These are phyloP conservation scores for Centropyge bicolor DNA, from an alignment of 2,797 vertebrate species.

Conservation along the genomic window DNA sequence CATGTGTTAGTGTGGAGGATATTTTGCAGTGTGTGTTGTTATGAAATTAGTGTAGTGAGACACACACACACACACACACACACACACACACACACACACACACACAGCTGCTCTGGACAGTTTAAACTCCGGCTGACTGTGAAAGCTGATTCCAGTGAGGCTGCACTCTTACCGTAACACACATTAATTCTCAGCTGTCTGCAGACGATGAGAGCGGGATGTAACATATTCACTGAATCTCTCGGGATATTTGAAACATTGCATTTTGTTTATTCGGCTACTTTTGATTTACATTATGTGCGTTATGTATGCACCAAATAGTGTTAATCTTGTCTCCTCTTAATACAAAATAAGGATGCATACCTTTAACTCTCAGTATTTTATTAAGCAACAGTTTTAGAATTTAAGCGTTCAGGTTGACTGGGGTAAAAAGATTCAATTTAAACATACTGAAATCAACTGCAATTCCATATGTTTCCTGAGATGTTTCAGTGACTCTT, in stretches of 20 bases:
- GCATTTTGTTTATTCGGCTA: not conserved
- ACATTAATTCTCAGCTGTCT: conserved; percentile 36
- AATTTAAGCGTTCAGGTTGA: not conserved
- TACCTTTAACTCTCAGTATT: not conserved
- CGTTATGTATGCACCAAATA: not conserved
- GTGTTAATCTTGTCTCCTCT: not conserved
- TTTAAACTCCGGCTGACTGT: conserved; percentile 46
- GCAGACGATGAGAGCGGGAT: not conserved
- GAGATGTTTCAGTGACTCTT: not conserved
- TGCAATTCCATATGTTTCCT: accelerated
- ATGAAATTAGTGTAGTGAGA: conserved; percentile 1
- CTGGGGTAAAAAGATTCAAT: not conserved
- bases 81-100: not conserved
- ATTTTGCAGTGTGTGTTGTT: conserved; percentile 12
- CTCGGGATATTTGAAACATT: not conserved
- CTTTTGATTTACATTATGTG: conserved; percentile 2
- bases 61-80: conserved; percentile 27
- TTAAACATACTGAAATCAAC: not conserved
- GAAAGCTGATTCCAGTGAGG: conserved; percentile 50
- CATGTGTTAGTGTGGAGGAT: not conserved
- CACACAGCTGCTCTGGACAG: conserved; percentile 52
- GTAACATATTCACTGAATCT: not conserved
- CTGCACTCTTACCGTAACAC: conserved; percentile 20
- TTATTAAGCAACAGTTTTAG: not conserved
- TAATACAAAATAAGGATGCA: too few species aligned